These are phyloP conservation scores for Laticauda colubrina DNA, from an alignment of 2,113 vertebrate species.

Conservation along the genomic window DNA sequence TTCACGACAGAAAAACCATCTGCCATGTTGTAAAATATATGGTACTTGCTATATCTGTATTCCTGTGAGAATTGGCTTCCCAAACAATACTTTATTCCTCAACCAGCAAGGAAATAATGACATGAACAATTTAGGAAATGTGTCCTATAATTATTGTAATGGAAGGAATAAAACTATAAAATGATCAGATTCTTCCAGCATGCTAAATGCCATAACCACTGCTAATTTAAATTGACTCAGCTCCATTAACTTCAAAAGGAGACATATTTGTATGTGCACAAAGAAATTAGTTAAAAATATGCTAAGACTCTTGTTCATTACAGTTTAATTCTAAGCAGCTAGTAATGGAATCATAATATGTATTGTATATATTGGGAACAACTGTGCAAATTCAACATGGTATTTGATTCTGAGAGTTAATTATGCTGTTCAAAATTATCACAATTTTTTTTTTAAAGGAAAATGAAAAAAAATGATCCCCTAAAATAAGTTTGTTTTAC, in stretches of 20 bases:
- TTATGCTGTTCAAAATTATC: background rate
- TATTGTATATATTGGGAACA: background rate
- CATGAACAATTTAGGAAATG: background rate
- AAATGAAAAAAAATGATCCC: background rate
- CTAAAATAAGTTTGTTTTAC: background rate
- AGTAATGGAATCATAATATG: background rate
- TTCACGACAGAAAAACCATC: background rate
- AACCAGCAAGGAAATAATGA: background rate
- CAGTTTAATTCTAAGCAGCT: background rate
- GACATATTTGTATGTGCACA: background rate
- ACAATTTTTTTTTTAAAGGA: background rate
- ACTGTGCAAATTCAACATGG: background rate
- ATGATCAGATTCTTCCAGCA: background rate
- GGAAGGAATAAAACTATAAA: background rate
- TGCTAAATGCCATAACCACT: background rate
- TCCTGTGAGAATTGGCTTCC: background rate
- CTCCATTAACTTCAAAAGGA: background rate
- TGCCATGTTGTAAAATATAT: background rate
- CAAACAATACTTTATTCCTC: background rate
- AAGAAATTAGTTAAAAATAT: background rate
- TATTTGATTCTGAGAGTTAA: background rate
- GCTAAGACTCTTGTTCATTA: background rate
- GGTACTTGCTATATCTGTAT: background rate
- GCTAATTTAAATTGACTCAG: conserved; percentile 4
- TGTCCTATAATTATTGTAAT: background rate